Percentiles rank a stretch among this genome's conserved stretches.
Conservation (phyloP, 2,797 vertebrate genomes). For the Diplodus sargus region DNA sequence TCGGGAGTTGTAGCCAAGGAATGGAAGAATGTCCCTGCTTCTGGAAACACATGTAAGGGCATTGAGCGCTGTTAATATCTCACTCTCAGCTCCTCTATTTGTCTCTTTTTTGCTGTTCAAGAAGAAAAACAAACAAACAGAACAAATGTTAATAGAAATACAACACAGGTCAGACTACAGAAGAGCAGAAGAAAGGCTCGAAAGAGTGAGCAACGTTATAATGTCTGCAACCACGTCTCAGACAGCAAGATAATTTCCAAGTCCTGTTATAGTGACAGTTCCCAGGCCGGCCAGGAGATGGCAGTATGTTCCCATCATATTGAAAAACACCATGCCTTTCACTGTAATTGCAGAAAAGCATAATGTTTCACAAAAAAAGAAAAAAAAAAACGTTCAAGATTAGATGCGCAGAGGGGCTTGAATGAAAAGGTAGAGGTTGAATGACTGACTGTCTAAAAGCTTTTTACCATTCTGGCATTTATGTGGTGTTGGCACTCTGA, state of each 20-base stretch:
- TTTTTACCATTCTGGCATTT: slow-evolving; percentile 40
- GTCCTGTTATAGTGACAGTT: slow-evolving; percentile 6
- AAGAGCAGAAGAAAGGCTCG: slow-evolving; percentile 42
- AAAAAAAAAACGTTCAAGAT: slow-evolving; percentile 50
- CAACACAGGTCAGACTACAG: slow-evolving; percentile 25
- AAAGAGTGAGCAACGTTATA: slow-evolving; percentile 53
- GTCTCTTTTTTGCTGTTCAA: neutral
- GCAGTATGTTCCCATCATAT: slow-evolving; percentile 78
- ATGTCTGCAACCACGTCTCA: slow-evolving; percentile 67
- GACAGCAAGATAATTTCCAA: slow-evolving; percentile 40
- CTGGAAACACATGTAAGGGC: slow-evolving; percentile 67
- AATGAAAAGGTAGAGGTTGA: slow-evolving; percentile 68
- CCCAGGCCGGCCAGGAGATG: slow-evolving; percentile 78
- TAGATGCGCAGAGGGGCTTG: slow-evolving; percentile 46
- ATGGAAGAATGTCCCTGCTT: slow-evolving; percentile 63
- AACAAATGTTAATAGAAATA: slow-evolving; percentile 49
- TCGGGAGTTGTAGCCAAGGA: slow-evolving; percentile 59
- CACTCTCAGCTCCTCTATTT: slow-evolving; percentile 18
- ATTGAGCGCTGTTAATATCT: slow-evolving; percentile 33
- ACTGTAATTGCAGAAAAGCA: slow-evolving; percentile 28
- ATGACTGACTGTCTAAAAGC: slow-evolving; percentile 53
- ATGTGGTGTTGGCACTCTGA: slow-evolving; percentile 14
- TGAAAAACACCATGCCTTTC: neutral
- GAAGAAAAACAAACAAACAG: neutral
- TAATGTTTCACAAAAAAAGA: slow-evolving; percentile 38